These are phyloP conservation scores for Coreoperca whiteheadi DNA, from an alignment of 2,113 vertebrate genomes.

Conservation along the genomic window DNA sequence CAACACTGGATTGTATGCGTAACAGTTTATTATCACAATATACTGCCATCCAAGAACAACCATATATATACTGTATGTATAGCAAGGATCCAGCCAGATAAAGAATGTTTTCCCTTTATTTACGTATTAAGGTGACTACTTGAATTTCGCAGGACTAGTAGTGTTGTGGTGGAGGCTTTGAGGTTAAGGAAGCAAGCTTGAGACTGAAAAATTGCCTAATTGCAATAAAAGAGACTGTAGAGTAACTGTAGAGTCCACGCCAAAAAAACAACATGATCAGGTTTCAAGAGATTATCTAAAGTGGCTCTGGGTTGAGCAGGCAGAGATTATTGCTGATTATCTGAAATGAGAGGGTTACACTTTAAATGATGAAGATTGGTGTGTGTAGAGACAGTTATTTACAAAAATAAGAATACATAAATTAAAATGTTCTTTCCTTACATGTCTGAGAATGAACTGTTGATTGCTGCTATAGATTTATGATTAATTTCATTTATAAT, in stretches of 20 bases:
- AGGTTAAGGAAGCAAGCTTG: constrained; percentile 61
- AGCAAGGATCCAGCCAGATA: constrained; percentile 20
- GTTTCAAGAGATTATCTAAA: neutral
- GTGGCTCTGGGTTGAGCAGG: constrained; percentile 12
- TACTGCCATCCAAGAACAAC: constrained; percentile 19
- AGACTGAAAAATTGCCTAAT: constrained; percentile 63
- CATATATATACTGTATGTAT: neutral
- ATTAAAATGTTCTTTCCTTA: neutral
- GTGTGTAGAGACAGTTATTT: neutral
- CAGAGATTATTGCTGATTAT: neutral
- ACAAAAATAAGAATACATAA: neutral
- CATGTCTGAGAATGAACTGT: neutral
- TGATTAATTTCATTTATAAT: neutral
- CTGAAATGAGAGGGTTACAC: constrained; percentile 17
- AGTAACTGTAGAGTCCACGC: neutral
- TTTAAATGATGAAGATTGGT: neutral
- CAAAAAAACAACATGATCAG: neutral
- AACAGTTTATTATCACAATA: constrained; percentile 22
- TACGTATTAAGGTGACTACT: constrained; percentile 20
- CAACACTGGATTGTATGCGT: constrained; percentile 8
- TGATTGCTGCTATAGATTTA: neutral
- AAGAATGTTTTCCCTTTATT: constrained; percentile 23
- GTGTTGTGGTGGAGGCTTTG: constrained; percentile 51
- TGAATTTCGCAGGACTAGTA: constrained; percentile 36
- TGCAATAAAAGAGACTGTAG: neutral